These are phyloP conservation scores for Melanogrammus aeglefinus DNA, from an alignment of 2,797 vertebrate genomes.

Conservation along the genomic window DNA sequence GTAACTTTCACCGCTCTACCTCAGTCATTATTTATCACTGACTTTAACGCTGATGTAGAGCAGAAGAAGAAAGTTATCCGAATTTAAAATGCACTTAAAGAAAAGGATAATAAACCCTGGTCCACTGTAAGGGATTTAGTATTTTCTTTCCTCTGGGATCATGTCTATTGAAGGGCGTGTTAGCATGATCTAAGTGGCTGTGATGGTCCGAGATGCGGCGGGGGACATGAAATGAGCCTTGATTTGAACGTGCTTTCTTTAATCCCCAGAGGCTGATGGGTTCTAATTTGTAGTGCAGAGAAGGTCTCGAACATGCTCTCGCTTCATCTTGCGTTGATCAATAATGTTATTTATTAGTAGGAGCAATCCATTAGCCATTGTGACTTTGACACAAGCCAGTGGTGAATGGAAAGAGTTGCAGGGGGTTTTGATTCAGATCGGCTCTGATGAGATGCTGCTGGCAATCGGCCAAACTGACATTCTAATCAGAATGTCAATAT, in stretches of 20 bases:
- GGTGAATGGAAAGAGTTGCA: background rate
- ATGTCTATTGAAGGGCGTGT: background rate
- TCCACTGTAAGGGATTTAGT: background rate
- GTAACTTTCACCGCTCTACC: background rate
- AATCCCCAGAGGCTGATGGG: conserved; percentile 4
- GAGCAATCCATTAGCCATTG: conserved; percentile 42
- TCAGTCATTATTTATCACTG: background rate
- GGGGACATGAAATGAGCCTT: background rate
- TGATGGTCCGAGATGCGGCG: background rate
- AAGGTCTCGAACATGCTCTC: conserved; percentile 40
- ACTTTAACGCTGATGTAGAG: background rate
- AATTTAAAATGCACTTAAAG: background rate
- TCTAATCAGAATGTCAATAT: conserved; percentile 24
- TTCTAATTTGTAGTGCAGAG: conserved; percentile 23
- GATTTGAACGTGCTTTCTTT: background rate
- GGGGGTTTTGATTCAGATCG: conserved; percentile 22
- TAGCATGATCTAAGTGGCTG: conserved; percentile 3
- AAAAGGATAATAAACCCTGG: background rate
- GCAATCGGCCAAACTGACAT: conserved; percentile 31
- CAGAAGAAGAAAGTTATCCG: background rate
- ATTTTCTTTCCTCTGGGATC: background rate
- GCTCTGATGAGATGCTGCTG: conserved; percentile 28
- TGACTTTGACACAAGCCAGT: conserved; percentile 23
- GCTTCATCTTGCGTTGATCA: conserved; percentile 33
- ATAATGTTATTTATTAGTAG: conserved; percentile 40